Evolutionary conservation across 2,113 vertebrate genomes (phyloP), one percentile per base, ranked within the genome.

Genomic region (Paradisaea rubra): DNA sequence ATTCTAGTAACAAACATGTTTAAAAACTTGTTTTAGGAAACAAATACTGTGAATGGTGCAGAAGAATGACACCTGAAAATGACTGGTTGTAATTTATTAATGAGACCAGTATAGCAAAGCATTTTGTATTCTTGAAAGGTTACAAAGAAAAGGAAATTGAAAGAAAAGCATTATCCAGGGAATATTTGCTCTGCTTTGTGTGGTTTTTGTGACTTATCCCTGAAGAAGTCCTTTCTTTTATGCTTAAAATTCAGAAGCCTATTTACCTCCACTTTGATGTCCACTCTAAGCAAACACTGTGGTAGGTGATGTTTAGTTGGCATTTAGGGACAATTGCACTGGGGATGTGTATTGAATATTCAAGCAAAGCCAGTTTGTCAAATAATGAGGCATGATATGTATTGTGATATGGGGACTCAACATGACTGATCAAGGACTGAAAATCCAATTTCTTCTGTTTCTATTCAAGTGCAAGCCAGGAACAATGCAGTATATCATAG

Each of bases 231-330:
- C 7, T 84, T 81, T 60, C 35, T 53, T 88, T 81, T 60, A 37
- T 71, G 49, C 35, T 79, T 94, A 64, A 74, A 85, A 85, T 87
- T 87, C 87, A 89, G 70, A 76, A 76, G 31, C 8, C 28, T 47
- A 39, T 87, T 95, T 87, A 25, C 28, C 44, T 91, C 50, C 3
- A 2, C 14, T 91, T 71, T 74, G 81, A 89, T 66, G 52, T 78
- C 78, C 31, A n/a, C 41, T 71, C n/a, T 84, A 85, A 93, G 56
- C 65, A 93, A 93, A 91, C 33, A 87, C 31, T 42, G 25, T 66
- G 56, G 72, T 91, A 61, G 49, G 33, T 89, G 79, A 93, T 53
- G 76, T 93, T 95, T 77, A 81, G 45, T 61, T 95, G 83, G 42
- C 84, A 85, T 91, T 91, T 91, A 76, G 35, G n/a, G 53, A 52